Base-by-base conservation (phyloP, 1,140 invertebrate genomes). In the Metopolophium dirhodum region DNA sequence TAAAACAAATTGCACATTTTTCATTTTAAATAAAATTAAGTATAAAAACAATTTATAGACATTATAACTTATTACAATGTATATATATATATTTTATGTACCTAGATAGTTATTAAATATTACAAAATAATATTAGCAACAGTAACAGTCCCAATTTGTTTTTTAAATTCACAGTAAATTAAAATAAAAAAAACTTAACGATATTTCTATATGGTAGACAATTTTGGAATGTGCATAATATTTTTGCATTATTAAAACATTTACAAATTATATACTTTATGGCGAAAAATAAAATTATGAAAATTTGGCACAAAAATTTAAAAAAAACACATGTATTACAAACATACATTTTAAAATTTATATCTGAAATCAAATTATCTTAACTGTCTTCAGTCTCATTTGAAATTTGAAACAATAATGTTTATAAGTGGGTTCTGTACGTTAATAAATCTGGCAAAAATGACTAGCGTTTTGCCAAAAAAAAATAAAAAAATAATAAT, bases 1-100 rank as follows among this genome's bases (percentile, higher is more conserved):
- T 93, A 93, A 93, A 93, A 93, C 91, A 93, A 93, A 93, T 93
- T 93, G 91, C 91, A 93, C 91, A 86, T 93, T 93, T 93, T 93
- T 51, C 54, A 68, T 90, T 93, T 93, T 11, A 93, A 93, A 93
- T 93, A 93, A 93, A 93, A 93, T 93, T 93, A 93, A 93, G 91
- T 93, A 93, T 93, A 93, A 93, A 93, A 93, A 93, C 91, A 93
- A 93, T 93, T 93, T 93, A 85, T 93, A 93, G 91, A 93, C 82
- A 93, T 93, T 6, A 93, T 90, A 86, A 57, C 91, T 86, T 85
- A 93, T 93, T 92, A 83, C 20, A 83, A 93, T 93, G 91, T 23
- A n/a, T 92, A 85, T 92, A 92, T 85, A 93, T 91, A 91, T 91
- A 37, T 83, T 57, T 54, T 93, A 93, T 85, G 91, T 93, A 93